Evolutionary conservation across 2,113 vertebrate genomes (phyloP), one percentile per base, ranked within the genome.

Genomic region (Tinamus guttatus): DNA sequence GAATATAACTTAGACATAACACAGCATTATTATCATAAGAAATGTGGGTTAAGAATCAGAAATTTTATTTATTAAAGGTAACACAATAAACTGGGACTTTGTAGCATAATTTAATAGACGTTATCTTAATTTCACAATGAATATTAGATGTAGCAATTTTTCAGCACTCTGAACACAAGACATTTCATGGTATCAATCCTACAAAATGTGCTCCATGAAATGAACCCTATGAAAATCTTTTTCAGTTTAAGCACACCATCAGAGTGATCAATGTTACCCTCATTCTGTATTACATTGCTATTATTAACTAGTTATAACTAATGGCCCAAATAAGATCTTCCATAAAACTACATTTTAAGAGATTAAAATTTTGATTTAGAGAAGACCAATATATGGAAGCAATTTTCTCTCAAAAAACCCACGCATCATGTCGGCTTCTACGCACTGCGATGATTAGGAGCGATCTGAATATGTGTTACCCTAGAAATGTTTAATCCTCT

Each of bases 231-330:
- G 56, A 3, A 84, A 88, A 86, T 36, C 36, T n/a, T 40, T 62
- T 43, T 1, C 5, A 81, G 62, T 0, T 0, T 18, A 64, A 71
- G 45, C 5, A 38, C 5, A 52, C 1, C 3, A 65, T 2, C 11
- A 30, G 1, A 13, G 8, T 1, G 40, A 70, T 11, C 47, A 22
- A 36, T 21, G 62, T 30, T 2, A 58, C 6, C 30, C 16, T 60
- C 81, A 69, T 54, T 18, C 2, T 7, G 77, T 40, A 40, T 54
- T 54, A 65, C 7, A 13, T 12, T 2, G 0, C 13, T 62, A 11
- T 17, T 54, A 43, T 8, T 41, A 41, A 28, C 28, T 30, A 56
- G 28, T 8, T 56, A 56, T 30, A 56, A 56, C 54, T 56, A 30
- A 17, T 30, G 25, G 75, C 12, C 25, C 24, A 67, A 56, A 0